phyloP scores from a whole-genome alignment of 2,888 invertebrate species.

The Apamea sordens region DNA sequence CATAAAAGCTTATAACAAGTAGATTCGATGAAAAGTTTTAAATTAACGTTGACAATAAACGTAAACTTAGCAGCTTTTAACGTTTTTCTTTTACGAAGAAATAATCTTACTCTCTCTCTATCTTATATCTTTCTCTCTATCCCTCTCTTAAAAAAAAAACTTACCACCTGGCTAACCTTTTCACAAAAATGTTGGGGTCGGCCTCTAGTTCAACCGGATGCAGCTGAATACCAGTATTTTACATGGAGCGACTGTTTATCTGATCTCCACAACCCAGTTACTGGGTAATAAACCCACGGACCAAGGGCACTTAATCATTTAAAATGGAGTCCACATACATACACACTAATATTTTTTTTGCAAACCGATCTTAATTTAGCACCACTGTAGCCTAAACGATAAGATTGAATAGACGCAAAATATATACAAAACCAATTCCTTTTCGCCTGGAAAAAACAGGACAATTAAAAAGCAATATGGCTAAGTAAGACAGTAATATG shows the following conservation, averaged over 20 bases:
- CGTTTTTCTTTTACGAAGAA: neutral
- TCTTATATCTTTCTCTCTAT: no score
- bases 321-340: neutral
- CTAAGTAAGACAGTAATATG: slow-evolving; percentile 64
- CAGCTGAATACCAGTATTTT: no score
- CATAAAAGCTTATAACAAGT: slow-evolving; percentile 5
- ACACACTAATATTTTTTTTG: neutral
- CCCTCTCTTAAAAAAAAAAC: no score
- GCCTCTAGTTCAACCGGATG: no score
- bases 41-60: neutral
- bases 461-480: slow-evolving; percentile 65
- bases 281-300: no score
- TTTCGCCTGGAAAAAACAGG: slow-evolving; percentile 44
- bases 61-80: neutral
- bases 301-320: neutral
- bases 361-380: no score
- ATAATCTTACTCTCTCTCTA: neutral
- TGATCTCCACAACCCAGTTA: no score
- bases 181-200: no score
- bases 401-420: slow-evolving; percentile 6
- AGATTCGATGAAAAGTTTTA: neutral
- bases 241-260: no score
- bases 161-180: no score
- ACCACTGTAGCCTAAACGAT: slow-evolving; percentile 8
- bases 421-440: slow-evolving; percentile 35